These are phyloP conservation scores for Hippocampus guttulatus DNA, from an alignment of 2,113 vertebrate species.

Conservation along the genomic window DNA sequence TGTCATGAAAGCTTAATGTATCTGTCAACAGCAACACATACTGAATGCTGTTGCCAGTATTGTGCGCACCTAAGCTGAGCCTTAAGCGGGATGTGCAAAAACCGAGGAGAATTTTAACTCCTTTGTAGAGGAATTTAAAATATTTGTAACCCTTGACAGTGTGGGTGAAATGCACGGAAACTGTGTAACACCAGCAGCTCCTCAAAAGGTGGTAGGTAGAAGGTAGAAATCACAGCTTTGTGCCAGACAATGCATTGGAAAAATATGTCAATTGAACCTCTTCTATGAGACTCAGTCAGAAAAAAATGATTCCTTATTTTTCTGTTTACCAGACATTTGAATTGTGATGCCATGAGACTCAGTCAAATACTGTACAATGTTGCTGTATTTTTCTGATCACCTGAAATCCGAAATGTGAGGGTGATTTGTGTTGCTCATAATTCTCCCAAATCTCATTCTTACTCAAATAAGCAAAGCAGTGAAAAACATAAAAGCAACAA, in stretches of 20 bases:
- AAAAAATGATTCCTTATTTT: background rate
- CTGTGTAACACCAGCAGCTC: constrained; percentile 28
- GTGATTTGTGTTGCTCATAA: background rate
- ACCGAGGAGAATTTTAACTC: constrained; percentile 49
- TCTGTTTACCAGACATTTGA: background rate
- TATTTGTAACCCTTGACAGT: constrained; percentile 58
- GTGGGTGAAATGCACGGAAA: constrained; percentile 42
- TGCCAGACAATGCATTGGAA: constrained; percentile 31
- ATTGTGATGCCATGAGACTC: background rate
- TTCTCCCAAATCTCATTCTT: background rate
- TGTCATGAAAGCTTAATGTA: constrained; percentile 39
- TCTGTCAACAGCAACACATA: constrained; percentile 16
- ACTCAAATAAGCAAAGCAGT: background rate
- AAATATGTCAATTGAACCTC: constrained; percentile 18
- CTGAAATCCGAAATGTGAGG: background rate
- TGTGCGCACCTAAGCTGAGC: constrained; percentile 39
- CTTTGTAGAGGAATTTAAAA: constrained; percentile 52
- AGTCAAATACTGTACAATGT: too few species aligned
- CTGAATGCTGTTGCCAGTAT: constrained; percentile 8
- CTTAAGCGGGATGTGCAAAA: constrained; percentile 43
- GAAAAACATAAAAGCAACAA: background rate
- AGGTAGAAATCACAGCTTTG: constrained; percentile 41
- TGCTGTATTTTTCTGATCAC: background rate
- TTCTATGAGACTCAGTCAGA: background rate
- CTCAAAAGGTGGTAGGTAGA: constrained; percentile 46